Evolutionary conservation across 1,140 invertebrate species (phyloP).

Genomic region (Drosophila paulistorum): DNA sequence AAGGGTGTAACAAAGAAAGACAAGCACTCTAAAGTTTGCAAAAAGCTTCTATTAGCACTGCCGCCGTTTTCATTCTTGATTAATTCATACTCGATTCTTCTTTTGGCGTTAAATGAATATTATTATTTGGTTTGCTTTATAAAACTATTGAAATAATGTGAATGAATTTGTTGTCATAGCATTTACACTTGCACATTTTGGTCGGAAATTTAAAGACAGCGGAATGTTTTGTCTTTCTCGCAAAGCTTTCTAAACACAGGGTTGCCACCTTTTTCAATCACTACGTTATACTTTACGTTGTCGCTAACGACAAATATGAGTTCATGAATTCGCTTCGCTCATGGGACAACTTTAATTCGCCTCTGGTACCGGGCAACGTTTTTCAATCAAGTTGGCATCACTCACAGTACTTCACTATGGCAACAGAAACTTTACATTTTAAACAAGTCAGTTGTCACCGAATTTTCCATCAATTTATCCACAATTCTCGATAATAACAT

Average conservation of each 20-base stretch:
- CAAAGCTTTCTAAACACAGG: not conserved
- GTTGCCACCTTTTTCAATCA: not conserved
- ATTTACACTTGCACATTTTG: conserved; percentile 2
- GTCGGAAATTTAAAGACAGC: not conserved
- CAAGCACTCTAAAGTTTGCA: not conserved
- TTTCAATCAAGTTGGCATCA: not conserved
- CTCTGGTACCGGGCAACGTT: not conserved
- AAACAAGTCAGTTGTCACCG: conserved; percentile 49
- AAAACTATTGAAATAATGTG: not conserved
- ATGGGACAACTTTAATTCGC: not conserved
- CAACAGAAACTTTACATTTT: conserved; percentile 29
- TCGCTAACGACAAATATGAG: not conserved
- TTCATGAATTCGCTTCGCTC: not conserved
- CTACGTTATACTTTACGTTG: too few species aligned
- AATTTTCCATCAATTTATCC: conserved; percentile 34
- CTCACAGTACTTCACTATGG: conserved; percentile 34
- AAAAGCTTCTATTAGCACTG: not conserved
- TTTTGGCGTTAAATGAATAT: not conserved
- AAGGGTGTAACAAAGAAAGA: not conserved
- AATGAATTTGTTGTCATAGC: not conserved
- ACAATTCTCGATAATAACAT: conserved; percentile 18
- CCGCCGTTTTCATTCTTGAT: not conserved
- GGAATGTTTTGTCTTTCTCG: not conserved
- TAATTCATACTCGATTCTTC: not conserved
- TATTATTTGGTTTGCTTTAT: not conserved